These are phyloP conservation scores for Lordiphosa clarofinis DNA, from an alignment of 1,140 invertebrate genomes.

Conservation along the genomic window DNA sequence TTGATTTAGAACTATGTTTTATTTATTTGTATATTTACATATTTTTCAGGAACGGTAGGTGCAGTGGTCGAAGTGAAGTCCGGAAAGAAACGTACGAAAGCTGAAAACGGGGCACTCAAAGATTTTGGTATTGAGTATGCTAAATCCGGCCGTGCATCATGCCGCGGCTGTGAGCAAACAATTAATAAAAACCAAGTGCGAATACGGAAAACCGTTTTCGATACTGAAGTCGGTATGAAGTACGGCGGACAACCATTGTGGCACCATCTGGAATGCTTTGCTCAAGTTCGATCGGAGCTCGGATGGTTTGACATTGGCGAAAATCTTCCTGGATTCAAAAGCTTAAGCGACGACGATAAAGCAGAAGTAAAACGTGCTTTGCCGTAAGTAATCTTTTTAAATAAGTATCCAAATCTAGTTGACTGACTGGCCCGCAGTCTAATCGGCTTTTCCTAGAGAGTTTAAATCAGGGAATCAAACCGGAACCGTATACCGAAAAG, in stretches of 20 bases:
- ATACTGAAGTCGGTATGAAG: slow-evolving; percentile 88
- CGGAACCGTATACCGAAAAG: too few relatives aligned
- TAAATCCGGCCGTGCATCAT: slow-evolving; percentile 90
- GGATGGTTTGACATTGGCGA: slow-evolving; percentile 88
- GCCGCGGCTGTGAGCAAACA: slow-evolving; percentile 91
- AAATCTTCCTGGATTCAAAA: slow-evolving; percentile 87
- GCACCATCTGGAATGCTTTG: slow-evolving; percentile 97
- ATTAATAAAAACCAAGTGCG: slow-evolving; percentile 92
- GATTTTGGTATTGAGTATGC: slow-evolving; percentile 94
- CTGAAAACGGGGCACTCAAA: slow-evolving; percentile 79
- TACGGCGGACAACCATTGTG: slow-evolving; percentile 91
- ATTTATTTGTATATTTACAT: background rate
- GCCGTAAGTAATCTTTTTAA: slow-evolving; percentile 47
- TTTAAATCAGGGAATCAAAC: too few relatives aligned
- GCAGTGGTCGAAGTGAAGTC: slow-evolving; percentile 23
- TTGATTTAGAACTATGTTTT: too few relatives aligned
- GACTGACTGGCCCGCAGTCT: too few relatives aligned
- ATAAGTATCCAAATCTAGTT: too few relatives aligned
- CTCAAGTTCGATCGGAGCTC: slow-evolving; percentile 82
- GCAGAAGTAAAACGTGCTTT: slow-evolving; percentile 82
- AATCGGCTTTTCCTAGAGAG: too few relatives aligned
- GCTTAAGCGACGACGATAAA: slow-evolving; percentile 88
- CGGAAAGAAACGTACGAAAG: slow-evolving; percentile 80
- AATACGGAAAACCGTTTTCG: slow-evolving; percentile 92
- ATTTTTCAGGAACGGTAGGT: slow-evolving; percentile 22